Evolutionary conservation across 2,888 invertebrate genomes (phyloP), one percentile per base, ranked within the genome.

Genomic region (Tenodera sinensis): DNA sequence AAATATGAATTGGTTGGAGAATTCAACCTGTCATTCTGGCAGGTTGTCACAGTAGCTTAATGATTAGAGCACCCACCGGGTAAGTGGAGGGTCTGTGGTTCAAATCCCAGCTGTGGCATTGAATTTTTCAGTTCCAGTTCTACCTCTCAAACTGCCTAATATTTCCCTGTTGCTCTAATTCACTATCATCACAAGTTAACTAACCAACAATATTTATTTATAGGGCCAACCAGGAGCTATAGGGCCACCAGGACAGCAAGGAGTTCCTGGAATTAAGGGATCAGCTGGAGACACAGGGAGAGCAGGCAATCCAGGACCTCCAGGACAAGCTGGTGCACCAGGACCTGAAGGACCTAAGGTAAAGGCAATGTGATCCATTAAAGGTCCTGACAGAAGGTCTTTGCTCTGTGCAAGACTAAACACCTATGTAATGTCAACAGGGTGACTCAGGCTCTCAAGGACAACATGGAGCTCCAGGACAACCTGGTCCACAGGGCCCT

Each of bases 391-490:
- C 6, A 20, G 9, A 42, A 42, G 12, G 20, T 6, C 54, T 71
- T 71, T 71, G 20, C 14, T 4, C 2, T 20, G 20, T 20, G 54
- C 54, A 71, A 20, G 20, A 2, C 2, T 34, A 42, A 71, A 20
- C 20, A 20, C 3, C 20, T 71, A 25, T 71, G 25, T 25, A 71
- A 71, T 71, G 54, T 71, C 54, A 71, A 15, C 30, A 87, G 87
- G 98, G 97, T 20, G 97, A 97, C 92, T 94, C 95, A 85, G 97
- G 97, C 25, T 94, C 94, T 54, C 95, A 95, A 92, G 96, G 97
- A 8, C 95, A 96, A 87, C 92, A 95, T 84, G 98, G 98, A 25
- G 95, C 95, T 0, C 93, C 95, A 86, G 97, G 97, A 14, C 95
- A 94, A n/a, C 93, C 94, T 90, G 97, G 97, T 27, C 95, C 96